Evolutionary conservation across 2,888 invertebrate species (phyloP).

Genomic region (Sinhomidia bicolor): DNA sequence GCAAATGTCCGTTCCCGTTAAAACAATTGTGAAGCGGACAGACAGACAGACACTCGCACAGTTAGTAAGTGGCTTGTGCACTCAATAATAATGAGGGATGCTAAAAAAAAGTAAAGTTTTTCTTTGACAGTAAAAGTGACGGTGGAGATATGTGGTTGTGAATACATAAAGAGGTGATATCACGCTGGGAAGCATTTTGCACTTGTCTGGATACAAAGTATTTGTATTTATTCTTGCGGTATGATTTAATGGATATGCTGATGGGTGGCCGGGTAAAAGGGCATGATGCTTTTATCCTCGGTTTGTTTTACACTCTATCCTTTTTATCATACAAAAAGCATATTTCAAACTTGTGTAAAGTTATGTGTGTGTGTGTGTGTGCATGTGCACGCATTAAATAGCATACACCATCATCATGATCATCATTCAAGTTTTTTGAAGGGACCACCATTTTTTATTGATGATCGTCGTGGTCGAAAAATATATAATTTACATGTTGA

Average conservation of each 20-base stretch:
- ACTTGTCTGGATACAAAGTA: slow-evolving; percentile 43
- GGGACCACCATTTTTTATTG: slow-evolving; percentile 40
- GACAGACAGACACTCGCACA: no score
- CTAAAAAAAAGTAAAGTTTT: slow-evolving; percentile 45
- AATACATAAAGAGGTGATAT: slow-evolving; percentile 24
- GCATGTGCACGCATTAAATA: neutral
- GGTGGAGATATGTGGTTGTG: neutral
- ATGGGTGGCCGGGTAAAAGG: slow-evolving; percentile 2
- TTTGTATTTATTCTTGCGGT: slow-evolving; percentile 35
- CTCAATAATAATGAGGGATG: slow-evolving; percentile 28
- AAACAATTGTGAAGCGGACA: no score
- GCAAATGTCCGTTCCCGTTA: no score
- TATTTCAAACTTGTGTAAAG: no score
- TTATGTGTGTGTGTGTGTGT: neutral
- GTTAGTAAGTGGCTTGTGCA: no score
- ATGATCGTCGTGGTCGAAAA: slow-evolving; percentile 1
- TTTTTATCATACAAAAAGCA: no score
- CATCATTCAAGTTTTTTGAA: slow-evolving; percentile 15
- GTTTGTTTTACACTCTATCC: no score
- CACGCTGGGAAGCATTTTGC: slow-evolving; percentile 40
- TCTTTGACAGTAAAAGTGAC: slow-evolving; percentile 20
- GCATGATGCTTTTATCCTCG: no score
- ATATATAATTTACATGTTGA: slow-evolving; percentile 20
- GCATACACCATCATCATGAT: neutral
- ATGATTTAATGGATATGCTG: slow-evolving; percentile 33